A percentile compares a stretch with the other conserved stretches of the same genome.
These are phyloP conservation scores for Ennomos fuscantarius DNA, from an alignment of 2,888 invertebrate species.

Conservation along the genomic window DNA sequence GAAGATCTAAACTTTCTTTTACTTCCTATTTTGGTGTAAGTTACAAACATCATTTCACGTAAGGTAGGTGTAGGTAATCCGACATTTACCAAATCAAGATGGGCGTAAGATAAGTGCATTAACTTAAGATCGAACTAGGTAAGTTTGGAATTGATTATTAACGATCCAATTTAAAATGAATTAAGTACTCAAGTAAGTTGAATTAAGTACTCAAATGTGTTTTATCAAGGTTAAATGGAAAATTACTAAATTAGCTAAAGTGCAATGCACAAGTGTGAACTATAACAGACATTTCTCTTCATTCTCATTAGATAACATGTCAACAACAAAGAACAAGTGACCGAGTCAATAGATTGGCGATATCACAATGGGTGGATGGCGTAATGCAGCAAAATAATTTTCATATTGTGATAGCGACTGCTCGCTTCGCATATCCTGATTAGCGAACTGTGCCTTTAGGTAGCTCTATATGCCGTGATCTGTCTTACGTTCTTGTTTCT, in stretches of 20 bases:
- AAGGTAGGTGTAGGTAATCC: too few species aligned
- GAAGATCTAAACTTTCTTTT: constrained; percentile 42
- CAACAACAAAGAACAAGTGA: constrained; percentile 10
- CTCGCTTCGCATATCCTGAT: constrained; percentile 35
- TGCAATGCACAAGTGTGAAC: constrained; percentile 13
- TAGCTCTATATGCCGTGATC: background rate
- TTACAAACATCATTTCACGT: too few species aligned
- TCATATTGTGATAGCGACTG: constrained; percentile 37
- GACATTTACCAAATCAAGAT: too few species aligned
- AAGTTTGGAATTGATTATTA: too few species aligned
- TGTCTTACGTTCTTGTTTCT: background rate
- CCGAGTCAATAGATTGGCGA: constrained; percentile 64
- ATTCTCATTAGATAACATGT: constrained; percentile 10
- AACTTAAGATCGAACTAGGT: too few species aligned
- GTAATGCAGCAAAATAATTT: constrained; percentile 52
- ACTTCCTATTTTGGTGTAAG: background rate
- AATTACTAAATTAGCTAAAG: constrained; percentile 1
- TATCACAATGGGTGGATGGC: constrained; percentile 63
- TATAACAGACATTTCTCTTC: background rate
- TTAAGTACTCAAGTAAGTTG: too few species aligned
- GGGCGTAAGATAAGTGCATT: too few species aligned
- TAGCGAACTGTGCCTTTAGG: constrained; percentile 5
- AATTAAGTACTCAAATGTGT: background rate
- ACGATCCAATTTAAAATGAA: too few species aligned
- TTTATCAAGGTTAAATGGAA: constrained; percentile 5